Conservation (phyloP, 2,797 vertebrate species). For the Spinibarbus caldwelli region DNA sequence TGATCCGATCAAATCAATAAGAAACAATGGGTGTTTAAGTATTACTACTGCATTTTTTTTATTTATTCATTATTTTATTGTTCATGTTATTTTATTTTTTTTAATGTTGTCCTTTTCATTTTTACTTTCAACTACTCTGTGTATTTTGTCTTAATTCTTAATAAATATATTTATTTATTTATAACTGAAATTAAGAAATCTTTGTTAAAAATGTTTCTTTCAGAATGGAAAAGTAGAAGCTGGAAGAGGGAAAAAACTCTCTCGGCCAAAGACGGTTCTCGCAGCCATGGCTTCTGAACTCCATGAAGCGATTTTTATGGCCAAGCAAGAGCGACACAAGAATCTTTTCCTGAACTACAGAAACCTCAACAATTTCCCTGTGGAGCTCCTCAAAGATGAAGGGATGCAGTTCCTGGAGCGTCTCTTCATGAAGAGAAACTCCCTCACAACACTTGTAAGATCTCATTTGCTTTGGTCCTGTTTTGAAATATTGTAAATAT, state of each 20-base stretch:
- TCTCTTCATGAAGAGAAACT: slow-evolving; percentile 98
- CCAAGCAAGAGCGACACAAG: slow-evolving; percentile 95
- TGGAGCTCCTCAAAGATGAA: slow-evolving; percentile 92
- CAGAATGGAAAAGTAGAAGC: slow-evolving; percentile 1
- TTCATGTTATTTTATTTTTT: not conserved
- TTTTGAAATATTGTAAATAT: not conserved
- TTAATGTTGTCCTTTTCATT: not conserved
- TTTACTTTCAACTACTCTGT: not conserved
- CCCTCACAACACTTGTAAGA: slow-evolving; percentile 90
- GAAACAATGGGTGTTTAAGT: not conserved
- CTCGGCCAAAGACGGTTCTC: not conserved
- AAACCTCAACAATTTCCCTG: slow-evolving; percentile 90
- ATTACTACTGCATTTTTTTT: not conserved
- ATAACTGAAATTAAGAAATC: not conserved
- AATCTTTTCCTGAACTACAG: slow-evolving; percentile 97
- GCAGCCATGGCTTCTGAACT: slow-evolving; percentile 91
- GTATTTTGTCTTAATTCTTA: not conserved
- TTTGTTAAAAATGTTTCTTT: not conserved
- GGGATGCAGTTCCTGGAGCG: slow-evolving; percentile 94
- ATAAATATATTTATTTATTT: not conserved
- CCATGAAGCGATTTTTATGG: slow-evolving; percentile 89
- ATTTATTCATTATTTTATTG: not conserved
- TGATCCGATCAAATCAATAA: not conserved
- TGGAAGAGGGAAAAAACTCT: not conserved
- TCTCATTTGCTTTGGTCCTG: not conserved